Conservation (phyloP, 1,140 invertebrate species). For the Bilobella aurantiaca region DNA sequence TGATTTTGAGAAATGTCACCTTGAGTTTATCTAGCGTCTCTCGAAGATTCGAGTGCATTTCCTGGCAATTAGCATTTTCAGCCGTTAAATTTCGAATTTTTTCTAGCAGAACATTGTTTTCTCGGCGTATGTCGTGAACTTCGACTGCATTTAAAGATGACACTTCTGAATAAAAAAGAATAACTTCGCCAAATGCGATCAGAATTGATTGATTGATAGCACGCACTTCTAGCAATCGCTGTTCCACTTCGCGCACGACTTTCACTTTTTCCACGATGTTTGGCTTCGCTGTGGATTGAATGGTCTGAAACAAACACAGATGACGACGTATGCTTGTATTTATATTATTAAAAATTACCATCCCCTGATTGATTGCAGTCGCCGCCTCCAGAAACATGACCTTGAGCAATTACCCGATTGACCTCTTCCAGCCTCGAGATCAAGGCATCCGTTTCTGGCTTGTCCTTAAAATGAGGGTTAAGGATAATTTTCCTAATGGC, state of each 20-base stretch:
- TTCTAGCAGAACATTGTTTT: constrained; percentile 2
- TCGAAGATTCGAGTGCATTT: constrained; percentile 14
- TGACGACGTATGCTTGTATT: too few species aligned
- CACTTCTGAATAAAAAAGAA: constrained; percentile 7
- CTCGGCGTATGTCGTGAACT: constrained; percentile 14
- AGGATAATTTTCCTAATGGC: background rate
- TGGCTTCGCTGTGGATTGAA: too few species aligned
- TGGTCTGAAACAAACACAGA: too few species aligned
- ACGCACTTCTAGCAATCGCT: too few species aligned
- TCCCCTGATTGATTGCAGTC: background rate
- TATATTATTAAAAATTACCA: too few species aligned
- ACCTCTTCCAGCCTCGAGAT: background rate
- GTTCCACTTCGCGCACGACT: too few species aligned
- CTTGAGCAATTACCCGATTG: background rate
- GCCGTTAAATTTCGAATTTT: constrained; percentile 1
- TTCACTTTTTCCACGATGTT: too few species aligned
- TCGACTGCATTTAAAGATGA: constrained; percentile 12
- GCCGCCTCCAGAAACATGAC: background rate
- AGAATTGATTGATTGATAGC: too few species aligned
- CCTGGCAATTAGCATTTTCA: constrained; percentile 14
- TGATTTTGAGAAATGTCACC: background rate
- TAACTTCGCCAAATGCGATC: too few species aligned
- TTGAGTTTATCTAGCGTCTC: constrained; percentile 20
- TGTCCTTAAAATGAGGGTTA: background rate
- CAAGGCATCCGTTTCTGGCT: background rate